Conservation (phyloP, 2,113 vertebrate species). For the Rhadina sibilatrix region DNA sequence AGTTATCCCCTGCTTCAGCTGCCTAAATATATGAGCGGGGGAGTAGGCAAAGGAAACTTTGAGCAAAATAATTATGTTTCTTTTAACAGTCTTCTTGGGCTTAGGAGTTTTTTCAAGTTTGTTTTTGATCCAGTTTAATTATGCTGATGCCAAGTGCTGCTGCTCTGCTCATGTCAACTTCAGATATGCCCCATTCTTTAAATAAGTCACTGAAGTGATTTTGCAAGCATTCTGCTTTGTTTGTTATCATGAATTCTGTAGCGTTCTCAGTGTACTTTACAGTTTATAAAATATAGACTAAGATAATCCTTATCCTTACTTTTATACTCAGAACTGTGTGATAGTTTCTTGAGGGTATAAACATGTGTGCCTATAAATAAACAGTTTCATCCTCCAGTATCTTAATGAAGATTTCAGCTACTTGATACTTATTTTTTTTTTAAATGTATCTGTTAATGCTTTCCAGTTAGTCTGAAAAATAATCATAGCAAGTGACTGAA, state of each 20-base stretch:
- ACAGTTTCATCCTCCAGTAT: neutral
- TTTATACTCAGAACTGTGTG: neutral
- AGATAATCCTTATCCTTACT: neutral
- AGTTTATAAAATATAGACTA: neutral
- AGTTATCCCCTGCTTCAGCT: conserved; percentile 10
- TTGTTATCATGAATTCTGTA: neutral
- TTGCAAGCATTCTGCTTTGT: neutral
- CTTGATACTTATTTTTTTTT: neutral
- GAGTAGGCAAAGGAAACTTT: conserved; percentile 19
- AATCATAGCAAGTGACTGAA: neutral
- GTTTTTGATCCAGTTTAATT: neutral
- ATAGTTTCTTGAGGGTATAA: neutral
- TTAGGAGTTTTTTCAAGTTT: neutral
- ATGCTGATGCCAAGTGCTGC: accelerated
- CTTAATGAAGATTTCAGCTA: neutral
- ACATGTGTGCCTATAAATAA: neutral
- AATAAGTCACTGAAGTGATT: neutral
- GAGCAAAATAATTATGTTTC: conserved; percentile 26
- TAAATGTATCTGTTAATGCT: neutral
- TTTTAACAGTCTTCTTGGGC: neutral
- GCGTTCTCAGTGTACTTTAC: neutral
- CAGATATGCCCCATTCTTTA: neutral
- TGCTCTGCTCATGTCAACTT: neutral
- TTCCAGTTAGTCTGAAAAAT: neutral
- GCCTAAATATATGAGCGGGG: neutral